These are phyloP conservation scores for Albula glossodonta DNA, from an alignment of 2,113 vertebrate species.

Conservation along the genomic window DNA sequence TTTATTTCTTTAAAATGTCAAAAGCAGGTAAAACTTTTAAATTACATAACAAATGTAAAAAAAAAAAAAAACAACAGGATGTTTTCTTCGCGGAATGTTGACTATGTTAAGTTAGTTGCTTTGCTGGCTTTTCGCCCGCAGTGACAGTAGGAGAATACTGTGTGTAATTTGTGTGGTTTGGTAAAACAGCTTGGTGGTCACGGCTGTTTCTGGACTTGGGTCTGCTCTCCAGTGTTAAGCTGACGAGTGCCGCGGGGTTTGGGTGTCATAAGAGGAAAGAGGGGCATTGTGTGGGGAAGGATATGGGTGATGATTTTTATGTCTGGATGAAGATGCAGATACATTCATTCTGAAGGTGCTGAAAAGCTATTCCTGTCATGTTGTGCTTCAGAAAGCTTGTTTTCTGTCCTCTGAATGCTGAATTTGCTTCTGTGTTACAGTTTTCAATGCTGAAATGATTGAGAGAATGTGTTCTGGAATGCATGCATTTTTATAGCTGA, in stretches of 20 bases:
- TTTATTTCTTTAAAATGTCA: not conserved
- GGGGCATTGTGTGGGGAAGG: not conserved
- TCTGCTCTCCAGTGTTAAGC: not conserved
- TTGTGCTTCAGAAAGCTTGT: not conserved
- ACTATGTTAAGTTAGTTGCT: not conserved
- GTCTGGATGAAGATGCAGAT: not conserved
- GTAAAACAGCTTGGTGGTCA: not conserved
- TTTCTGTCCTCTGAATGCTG: not conserved
- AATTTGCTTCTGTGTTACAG: not conserved
- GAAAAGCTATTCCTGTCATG: not conserved
- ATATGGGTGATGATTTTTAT: not conserved
- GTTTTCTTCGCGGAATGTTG: not conserved
- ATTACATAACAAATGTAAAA: not conserved
- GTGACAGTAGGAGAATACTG: not conserved
- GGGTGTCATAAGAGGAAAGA: not conserved
- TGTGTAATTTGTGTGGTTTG: not conserved
- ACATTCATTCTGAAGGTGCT: not conserved
- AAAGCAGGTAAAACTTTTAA: not conserved
- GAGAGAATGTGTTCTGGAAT: not conserved
- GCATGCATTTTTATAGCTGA: not conserved
- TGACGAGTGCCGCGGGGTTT: not conserved
- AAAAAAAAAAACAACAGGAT: not conserved
- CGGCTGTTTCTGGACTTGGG: not conserved
- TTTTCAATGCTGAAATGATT: not conserved
- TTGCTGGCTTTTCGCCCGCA: not conserved